Conservation (phyloP, 1,140 invertebrate species). For the Drosophila paulistorum region DNA sequence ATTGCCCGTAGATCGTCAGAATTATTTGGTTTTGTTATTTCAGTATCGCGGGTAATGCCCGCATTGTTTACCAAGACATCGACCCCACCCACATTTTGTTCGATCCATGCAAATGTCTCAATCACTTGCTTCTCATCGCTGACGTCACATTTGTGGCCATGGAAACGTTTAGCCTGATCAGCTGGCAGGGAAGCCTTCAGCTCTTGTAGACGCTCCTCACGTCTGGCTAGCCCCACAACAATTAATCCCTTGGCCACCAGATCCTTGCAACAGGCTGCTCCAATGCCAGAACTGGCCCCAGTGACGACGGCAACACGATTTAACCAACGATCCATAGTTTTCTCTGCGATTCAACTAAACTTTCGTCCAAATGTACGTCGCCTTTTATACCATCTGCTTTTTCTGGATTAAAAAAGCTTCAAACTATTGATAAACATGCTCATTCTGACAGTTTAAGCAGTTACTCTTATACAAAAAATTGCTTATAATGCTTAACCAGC, state of each 20-base stretch:
- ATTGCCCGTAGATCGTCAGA: conserved; percentile 41
- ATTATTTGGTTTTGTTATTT: conserved; percentile 83
- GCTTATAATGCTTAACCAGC: background rate
- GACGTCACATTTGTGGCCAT: conserved; percentile 84
- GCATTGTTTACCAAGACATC: conserved; percentile 89
- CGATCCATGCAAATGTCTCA: conserved; percentile 86
- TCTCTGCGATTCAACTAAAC: background rate
- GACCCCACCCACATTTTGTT: conserved; percentile 85
- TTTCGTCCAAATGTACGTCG: background rate
- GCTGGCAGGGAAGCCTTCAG: conserved; percentile 47
- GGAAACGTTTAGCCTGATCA: conserved; percentile 38
- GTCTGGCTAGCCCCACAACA: conserved; percentile 88
- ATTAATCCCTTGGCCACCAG: conserved; percentile 84
- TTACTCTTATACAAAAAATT: background rate
- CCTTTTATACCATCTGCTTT: background rate
- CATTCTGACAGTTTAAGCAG: background rate
- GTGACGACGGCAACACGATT: conserved; percentile 76
- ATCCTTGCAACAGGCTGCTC: conserved; percentile 80
- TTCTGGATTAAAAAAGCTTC: background rate
- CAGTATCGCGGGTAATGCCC: no score
- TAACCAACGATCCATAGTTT: conserved; percentile 38
- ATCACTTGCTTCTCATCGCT: conserved; percentile 86
- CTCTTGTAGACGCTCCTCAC: conserved; percentile 85
- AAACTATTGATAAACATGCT: background rate
- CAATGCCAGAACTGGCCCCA: conserved; percentile 85